These are phyloP conservation scores for Sinocyclocheilus anshuiensis DNA, from an alignment of 2,113 vertebrate species.

Conservation along the genomic window DNA sequence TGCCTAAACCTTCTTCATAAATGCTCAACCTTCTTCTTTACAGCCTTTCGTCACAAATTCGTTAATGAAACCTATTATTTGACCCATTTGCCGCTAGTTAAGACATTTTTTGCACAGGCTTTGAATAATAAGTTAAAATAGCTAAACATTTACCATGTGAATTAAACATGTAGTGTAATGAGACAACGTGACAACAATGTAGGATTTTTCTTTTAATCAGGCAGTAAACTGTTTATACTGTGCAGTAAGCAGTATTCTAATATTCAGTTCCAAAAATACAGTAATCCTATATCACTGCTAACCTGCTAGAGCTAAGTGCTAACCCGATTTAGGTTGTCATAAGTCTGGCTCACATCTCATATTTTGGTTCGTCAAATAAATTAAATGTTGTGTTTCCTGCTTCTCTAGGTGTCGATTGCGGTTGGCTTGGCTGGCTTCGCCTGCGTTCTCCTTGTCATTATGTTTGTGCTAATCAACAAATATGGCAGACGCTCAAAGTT, in stretches of 20 bases:
- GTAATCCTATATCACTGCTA: neutral
- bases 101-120: no score
- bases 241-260: neutral
- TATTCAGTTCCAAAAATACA: neutral
- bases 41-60: neutral
- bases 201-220: neutral
- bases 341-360: neutral
- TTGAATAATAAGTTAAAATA: neutral
- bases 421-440: slow-evolving; percentile 91
- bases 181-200: no score
- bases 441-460: slow-evolving; percentile 87
- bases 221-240: neutral
- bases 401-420: slow-evolving; percentile 86
- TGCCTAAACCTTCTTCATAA: neutral
- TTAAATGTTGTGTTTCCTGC: neutral
- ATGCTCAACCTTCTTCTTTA: neutral
- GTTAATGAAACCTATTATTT: no score
- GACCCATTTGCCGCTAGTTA: no score
- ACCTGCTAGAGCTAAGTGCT: neutral
- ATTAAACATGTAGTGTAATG: no score
- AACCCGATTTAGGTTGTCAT: neutral
- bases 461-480: slow-evolving; percentile 96
- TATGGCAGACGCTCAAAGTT: slow-evolving; percentile 93
- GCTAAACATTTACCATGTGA: neutral
- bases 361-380: neutral